Evolutionary conservation across 2,113 vertebrate species (phyloP), one percentile per base, ranked within the genome.

Genomic region (Dicentrarchus labrax): DNA sequence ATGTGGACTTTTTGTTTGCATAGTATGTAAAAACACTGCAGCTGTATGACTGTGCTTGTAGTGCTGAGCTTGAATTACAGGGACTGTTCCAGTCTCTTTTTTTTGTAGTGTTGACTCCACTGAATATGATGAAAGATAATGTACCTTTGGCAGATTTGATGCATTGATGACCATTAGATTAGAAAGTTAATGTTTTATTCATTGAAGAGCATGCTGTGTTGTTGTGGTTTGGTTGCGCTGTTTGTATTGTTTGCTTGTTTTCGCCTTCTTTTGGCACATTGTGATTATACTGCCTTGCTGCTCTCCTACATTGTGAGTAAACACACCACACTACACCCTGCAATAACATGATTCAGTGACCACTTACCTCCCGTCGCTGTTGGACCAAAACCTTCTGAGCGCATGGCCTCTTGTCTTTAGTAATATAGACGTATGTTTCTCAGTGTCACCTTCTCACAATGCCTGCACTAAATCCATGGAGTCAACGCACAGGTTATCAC

Each of bases 301-400:
- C 22, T 69, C 60, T 60, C 57, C 69, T 69, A 22, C 22, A 22
- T 41, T 76, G 70, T 43, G 38, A 87, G 77, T 85, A 83, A 86
- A 89, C 69, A 78, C 80, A 74, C 45, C 65, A 53, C 12, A 62
- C 39, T 67, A 22, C 30, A 83, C 65, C 62, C 71, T 75, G 68
- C 66, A 72, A 72, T 82, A 84, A 83, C 61, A 67, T 66, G 64
- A 79, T 54, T 85, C 69, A 56, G 73, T 73, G 50, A 74, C 69
- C 85, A 67, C 65, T 75, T 81, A 74, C 56, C 64, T 82, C 56
- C 74, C 24, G 39, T 76, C 38, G 53, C 38, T 53, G 47, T n/a
- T 54, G 21, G 51, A 38, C 10, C 47, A 54, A 64, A 78, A 66
- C 43, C 36, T 9, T 57, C 2, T 5, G 30, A 62, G 4, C 8